Conservation (phyloP, 2,797 vertebrate genomes). For the Discoglossus pictus region DNA sequence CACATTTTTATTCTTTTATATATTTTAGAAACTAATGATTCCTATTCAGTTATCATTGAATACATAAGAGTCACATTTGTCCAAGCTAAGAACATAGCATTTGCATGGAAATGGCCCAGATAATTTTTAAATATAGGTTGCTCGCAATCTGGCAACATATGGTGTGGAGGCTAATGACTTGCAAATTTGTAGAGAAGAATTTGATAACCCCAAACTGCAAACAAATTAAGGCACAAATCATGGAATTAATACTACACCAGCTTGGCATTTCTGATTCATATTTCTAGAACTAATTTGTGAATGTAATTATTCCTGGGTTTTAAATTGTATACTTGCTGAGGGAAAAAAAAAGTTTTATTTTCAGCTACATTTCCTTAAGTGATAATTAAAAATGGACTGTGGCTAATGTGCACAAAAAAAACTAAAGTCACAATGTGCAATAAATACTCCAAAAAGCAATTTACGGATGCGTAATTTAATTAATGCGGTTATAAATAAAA, state of each 20-base stretch:
- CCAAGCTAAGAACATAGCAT: slow-evolving; percentile 42
- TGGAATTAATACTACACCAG: slow-evolving; percentile 53
- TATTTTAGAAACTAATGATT: slow-evolving; percentile 9
- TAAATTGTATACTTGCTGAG: slow-evolving; percentile 52
- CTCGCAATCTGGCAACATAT: slow-evolving; percentile 39
- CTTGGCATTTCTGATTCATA: slow-evolving; percentile 49
- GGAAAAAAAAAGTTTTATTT: slow-evolving; percentile 59
- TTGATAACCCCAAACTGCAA: slow-evolving; percentile 43
- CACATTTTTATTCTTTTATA: slow-evolving; percentile 8
- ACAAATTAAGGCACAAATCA: slow-evolving; percentile 49
- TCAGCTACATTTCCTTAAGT: slow-evolving; percentile 62
- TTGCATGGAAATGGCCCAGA: slow-evolving; percentile 47
- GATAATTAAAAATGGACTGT: slow-evolving; percentile 58
- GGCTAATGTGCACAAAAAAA: slow-evolving; percentile 54
- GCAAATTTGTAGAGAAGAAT: slow-evolving; percentile 38
- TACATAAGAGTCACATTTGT: slow-evolving; percentile 31
- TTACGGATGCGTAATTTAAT: slow-evolving; percentile 55
- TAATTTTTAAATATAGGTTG: slow-evolving; percentile 39
- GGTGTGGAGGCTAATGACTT: slow-evolving; percentile 37
- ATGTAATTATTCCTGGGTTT: slow-evolving; percentile 63
- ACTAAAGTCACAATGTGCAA: slow-evolving; percentile 59
- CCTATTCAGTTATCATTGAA: neutral
- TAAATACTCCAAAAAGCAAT: slow-evolving; percentile 57
- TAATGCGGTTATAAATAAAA: slow-evolving; percentile 11
- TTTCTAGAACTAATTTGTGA: slow-evolving; percentile 57